A percentile compares a stretch with the other conserved stretches of the same genome.
phyloP scores from a whole-genome alignment of 2,113 vertebrate species.

The Chaenocephalus aceratus region DNA sequence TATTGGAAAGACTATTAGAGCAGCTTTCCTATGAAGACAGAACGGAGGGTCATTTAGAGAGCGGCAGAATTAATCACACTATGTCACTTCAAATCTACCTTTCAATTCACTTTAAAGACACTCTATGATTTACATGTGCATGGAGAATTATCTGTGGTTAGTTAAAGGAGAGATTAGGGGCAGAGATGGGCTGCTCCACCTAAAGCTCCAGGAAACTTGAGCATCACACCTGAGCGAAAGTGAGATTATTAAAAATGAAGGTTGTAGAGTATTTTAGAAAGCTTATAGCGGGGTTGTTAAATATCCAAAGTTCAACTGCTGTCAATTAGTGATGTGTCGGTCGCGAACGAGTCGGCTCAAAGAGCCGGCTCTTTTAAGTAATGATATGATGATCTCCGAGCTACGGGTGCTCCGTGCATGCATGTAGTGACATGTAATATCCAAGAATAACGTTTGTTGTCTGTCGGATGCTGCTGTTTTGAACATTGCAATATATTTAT shows the following conservation, averaged over 20 bases:
- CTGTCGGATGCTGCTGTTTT: no score
- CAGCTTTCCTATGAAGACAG: constrained; percentile 73
- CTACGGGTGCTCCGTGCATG: no score
- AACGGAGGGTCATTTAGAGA: constrained; percentile 74
- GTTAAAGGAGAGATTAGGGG: constrained; percentile 68
- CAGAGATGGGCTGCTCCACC: constrained; percentile 43
- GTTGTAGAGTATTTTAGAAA: constrained; percentile 39
- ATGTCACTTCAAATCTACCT: constrained; percentile 79
- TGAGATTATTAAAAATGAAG: constrained; percentile 69
- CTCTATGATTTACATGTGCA: constrained; percentile 74
- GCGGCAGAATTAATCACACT: constrained; percentile 72
- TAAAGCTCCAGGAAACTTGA: constrained; percentile 48
- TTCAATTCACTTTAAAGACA: constrained; percentile 72
- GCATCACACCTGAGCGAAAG: constrained; percentile 61
- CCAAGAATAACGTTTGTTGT: no score
- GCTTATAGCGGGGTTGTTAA: constrained; percentile 38
- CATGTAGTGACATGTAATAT: no score
- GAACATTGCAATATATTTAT: no score
- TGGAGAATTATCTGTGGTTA: constrained; percentile 66
- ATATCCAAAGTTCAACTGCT: constrained; percentile 56
- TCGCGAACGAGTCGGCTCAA: no score
- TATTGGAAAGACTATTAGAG: constrained; percentile 78
- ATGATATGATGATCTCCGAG: no score
- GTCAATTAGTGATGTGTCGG: neutral
- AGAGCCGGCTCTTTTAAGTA: no score